Base-by-base conservation (phyloP, 2,888 invertebrate species). In the Pardosa pseudoannulata region DNA sequence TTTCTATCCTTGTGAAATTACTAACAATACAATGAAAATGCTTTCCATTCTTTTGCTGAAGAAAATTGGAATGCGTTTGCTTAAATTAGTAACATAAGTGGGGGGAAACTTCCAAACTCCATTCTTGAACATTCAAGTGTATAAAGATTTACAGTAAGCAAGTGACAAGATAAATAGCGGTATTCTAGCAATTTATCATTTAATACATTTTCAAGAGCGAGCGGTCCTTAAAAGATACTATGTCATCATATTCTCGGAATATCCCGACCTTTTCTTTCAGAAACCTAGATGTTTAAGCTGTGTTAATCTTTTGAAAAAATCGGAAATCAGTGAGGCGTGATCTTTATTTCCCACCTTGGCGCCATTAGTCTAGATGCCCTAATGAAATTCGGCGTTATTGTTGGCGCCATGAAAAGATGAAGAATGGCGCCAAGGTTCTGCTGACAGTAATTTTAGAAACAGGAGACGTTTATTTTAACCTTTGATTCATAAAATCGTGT, bases 381-480 rank as follows among this genome's bases (percentile, higher is more conserved):
- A 65, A 65, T 65, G 65, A 65, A 65, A 65, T 65, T 65, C 65
- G 65, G 28, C 65, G 65, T 31, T 28, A 29, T 29, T 28, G 65
- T 65, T 65, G 65, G 65, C 65, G 65, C 65, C 65, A 65, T 65
- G 28, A 29, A 29, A 65, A 65, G 65, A 65, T 65, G 65, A 65
- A 65, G 65, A 65, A 65, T 65, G 28, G 65, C 29, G 65, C n/a
- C 65, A 29, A 65, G 29, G 13, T 1, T 65, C 65, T 65, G 29
- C 65, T 65, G 65, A 65, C 29, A 65, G 65, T 65, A 28, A 65
- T 65, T 28, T 65, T 65, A 65, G 65, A 65, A 65, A 29, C 65
- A 29, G 31, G 65, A 65, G 31, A 65, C 65, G 28, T 31, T 65
- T 31, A 65, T 65, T 65, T 31, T 28, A 65, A 65, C 65, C 65